Percentiles rank a stretch among this genome's conserved stretches.
phyloP scores from a whole-genome alignment of 2,888 invertebrate genomes.

The Hyposoter dolosus region DNA sequence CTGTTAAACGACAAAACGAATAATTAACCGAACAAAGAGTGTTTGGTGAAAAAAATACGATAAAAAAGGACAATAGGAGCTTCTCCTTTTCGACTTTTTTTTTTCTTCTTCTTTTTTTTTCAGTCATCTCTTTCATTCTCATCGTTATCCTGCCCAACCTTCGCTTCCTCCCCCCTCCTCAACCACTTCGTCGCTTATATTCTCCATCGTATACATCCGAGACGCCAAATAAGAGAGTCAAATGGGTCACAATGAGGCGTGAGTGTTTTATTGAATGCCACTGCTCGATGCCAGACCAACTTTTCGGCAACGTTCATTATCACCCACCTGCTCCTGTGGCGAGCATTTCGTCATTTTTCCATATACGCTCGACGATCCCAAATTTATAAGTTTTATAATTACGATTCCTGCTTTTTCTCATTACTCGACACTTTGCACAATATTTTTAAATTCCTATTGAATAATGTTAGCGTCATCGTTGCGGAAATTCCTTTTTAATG shows the following conservation, averaged over 20 bases:
- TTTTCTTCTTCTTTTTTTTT: constrained; percentile 39
- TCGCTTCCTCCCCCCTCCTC: constrained; percentile 23
- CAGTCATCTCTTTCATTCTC: constrained; percentile 59
- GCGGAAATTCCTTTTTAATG: neutral
- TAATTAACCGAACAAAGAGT: constrained; percentile 82
- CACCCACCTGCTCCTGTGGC: neutral
- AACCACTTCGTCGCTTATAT: constrained; percentile 39
- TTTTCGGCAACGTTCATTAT: constrained; percentile 14
- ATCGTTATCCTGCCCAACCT: constrained; percentile 71
- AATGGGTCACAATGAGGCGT: constrained; percentile 83
- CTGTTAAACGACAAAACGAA: constrained; percentile 82
- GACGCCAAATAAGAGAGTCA: constrained; percentile 82
- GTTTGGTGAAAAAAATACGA: constrained; percentile 65
- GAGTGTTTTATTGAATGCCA: constrained; percentile 66
- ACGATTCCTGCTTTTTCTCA: neutral
- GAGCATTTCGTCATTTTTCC: neutral
- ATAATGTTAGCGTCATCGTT: neutral
- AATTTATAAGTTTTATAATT: neutral
- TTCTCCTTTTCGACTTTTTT: constrained; percentile 57
- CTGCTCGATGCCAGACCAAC: constrained; percentile 38
- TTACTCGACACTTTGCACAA: neutral
- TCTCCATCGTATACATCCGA: constrained; percentile 35
- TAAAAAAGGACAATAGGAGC: constrained; percentile 70
- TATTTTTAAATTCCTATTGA: neutral
- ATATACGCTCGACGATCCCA: neutral